Evolutionary conservation across 2,797 vertebrate genomes (phyloP).

Genomic region (Danio tinwini): DNA sequence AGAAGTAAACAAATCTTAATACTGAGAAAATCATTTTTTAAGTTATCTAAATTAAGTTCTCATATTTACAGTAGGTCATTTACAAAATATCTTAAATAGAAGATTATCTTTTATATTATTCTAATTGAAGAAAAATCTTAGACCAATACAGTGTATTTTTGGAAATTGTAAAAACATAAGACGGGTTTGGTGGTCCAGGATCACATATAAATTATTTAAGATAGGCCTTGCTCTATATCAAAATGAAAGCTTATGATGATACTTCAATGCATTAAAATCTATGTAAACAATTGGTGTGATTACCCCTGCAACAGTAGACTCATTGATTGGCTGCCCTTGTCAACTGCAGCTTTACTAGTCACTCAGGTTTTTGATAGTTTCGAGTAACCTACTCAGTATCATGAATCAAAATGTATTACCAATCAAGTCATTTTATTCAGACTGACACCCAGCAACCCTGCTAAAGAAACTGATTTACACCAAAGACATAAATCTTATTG

Average conservation of each 20-base stretch:
- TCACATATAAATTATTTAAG: no score
- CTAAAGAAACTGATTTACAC: constrained; percentile 21
- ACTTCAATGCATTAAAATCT: background rate
- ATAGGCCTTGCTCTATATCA: background rate
- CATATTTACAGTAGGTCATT: no score
- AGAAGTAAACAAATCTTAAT: no score
- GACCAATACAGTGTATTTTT: no score
- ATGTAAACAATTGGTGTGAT: constrained; percentile 19
- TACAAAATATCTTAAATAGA: no score
- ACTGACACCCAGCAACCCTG: background rate
- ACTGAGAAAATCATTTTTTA: no score
- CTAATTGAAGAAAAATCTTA: no score
- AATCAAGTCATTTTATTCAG: constrained; percentile 28
- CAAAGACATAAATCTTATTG: background rate
- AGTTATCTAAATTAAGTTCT: no score
- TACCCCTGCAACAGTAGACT: background rate
- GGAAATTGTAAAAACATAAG: no score
- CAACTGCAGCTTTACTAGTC: constrained; percentile 12
- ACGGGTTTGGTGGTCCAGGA: no score
- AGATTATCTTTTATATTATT: no score
- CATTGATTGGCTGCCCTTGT: constrained; percentile 19
- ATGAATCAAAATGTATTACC: constrained; percentile 2
- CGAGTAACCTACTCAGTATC: background rate
- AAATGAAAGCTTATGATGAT: background rate
- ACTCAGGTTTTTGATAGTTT: constrained; percentile 6